phyloP scores from a whole-genome alignment of 53 echinoderm and acorn worm species.

The Luidia sarsii region DNA sequence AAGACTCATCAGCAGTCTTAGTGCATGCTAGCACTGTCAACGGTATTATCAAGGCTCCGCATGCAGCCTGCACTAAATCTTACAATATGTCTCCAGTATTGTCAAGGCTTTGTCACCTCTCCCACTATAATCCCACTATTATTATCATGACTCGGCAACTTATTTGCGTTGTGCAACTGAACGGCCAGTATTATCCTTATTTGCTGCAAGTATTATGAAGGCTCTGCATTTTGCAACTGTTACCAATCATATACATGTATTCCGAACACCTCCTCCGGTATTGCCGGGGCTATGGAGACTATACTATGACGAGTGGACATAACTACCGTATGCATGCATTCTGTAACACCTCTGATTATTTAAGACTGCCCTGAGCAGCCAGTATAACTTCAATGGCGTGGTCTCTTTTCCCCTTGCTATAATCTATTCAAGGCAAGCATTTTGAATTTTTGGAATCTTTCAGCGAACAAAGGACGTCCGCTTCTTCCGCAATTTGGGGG shows the following conservation, averaged over 20 bases:
- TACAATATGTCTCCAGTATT: not conserved
- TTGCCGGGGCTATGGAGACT: too few relatives aligned
- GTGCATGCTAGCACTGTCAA: too few relatives aligned
- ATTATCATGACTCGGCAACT: too few relatives aligned
- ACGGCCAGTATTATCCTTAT: too few relatives aligned
- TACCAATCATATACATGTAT: not conserved
- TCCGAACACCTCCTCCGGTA: not conserved
- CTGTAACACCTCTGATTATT: too few relatives aligned
- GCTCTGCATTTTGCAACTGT: not conserved
- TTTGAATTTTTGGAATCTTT: not conserved
- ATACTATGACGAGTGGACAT: too few relatives aligned
- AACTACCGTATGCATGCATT: too few relatives aligned
- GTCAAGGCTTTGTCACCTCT: not conserved
- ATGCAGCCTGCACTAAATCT: not conserved
- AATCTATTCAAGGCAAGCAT: constrained; percentile 3
- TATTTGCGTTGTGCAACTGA: too few relatives aligned
- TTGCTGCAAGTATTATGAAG: constrained; percentile 2
- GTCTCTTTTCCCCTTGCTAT: too few relatives aligned
- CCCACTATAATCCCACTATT: too few relatives aligned
- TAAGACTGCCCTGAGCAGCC: too few relatives aligned
- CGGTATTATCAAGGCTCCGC: not conserved
- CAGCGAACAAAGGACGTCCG: not conserved
- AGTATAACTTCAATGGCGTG: too few relatives aligned
- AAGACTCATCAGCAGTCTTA: not conserved
- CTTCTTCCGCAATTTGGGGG: not conserved